A percentile compares a stretch with the other conserved stretches of the same genome.
These are phyloP conservation scores for Spondyliosoma cantharus DNA, from an alignment of 2,797 vertebrate species.

Conservation along the genomic window DNA sequence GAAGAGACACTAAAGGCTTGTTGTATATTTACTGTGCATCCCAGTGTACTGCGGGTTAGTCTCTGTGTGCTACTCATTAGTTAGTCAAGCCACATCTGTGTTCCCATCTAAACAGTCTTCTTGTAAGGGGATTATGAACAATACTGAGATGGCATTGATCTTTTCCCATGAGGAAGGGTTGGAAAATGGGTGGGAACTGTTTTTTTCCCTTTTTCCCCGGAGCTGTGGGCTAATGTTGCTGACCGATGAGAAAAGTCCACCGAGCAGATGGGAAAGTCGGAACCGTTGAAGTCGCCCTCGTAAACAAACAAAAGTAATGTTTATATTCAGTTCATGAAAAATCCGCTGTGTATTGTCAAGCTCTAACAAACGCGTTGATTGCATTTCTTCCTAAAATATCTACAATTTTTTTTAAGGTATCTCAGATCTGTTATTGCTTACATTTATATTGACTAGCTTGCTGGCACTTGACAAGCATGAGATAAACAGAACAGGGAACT, in stretches of 20 bases:
- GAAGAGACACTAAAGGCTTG: constrained; percentile 21
- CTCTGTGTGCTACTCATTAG: constrained; percentile 65
- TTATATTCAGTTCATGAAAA: too few species aligned
- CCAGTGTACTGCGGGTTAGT: background rate
- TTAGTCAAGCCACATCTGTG: constrained; percentile 55
- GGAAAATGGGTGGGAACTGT: background rate
- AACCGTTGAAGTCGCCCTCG: background rate
- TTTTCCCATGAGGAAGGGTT: constrained; percentile 11
- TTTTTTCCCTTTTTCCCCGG: constrained; percentile 6
- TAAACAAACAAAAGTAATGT: too few species aligned
- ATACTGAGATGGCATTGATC: constrained; percentile 35
- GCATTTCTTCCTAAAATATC: too few species aligned
- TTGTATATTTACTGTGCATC: constrained; percentile 42
- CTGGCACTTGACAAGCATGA: too few species aligned
- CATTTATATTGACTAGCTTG: too few species aligned
- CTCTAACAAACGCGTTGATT: too few species aligned
- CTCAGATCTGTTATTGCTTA: too few species aligned
- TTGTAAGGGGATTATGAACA: constrained; percentile 43
- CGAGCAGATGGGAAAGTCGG: background rate
- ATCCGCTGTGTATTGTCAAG: too few species aligned
- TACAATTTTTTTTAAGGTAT: too few species aligned
- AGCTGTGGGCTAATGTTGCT: constrained; percentile 20
- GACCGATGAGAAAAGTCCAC: background rate
- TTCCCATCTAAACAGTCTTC: constrained; percentile 46
- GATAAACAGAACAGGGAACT: too few species aligned